Base-by-base conservation (phyloP, 64 coral and sea anemone species). In the Cladopsammia gracilis region DNA sequence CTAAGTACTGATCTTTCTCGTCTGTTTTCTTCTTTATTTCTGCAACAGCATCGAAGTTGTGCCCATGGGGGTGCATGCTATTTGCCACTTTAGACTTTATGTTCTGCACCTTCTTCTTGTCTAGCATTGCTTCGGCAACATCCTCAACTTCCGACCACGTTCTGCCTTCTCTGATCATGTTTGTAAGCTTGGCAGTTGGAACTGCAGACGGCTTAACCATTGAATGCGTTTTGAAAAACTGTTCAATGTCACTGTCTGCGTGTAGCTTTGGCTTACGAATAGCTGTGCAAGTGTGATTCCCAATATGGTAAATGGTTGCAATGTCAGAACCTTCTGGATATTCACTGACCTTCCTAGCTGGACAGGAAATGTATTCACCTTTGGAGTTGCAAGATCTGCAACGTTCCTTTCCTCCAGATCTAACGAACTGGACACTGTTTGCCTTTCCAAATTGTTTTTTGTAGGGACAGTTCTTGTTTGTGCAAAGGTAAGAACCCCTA, bases 341-440 rank as follows among this genome's bases (percentile, higher is more conserved):
- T 77, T 93, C 91, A 57, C 73, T 86, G n/a, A 93, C 77, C 62
- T 93, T 93, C 73, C 72, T 85, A 25, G 91, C 91, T 75, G 43
- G 43, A 54, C 91, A 93, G 15, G 60, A 18, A 19, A 93, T 60
- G 15, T 79, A 76, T 54, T 43, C 49, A 58, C 73, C 92, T 64
- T 82, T 78, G 10, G 22, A 10, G 51, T 76, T 78, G 62, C 92
- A 94, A 26, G 74, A 79, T 18, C 75, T 87, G 74, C 84, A 94
- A 61, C 9, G 72, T 45, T 61, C 45, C 18, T 90, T 90, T 61
- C 74, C 56, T 15, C 34, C 57, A 20, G 42, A 53, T 25, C 66
- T 90, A 64, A 77, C 76, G 45, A 78, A 90, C 75, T 90, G 88
- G 20, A 90, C 88, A n/a, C 18, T 66, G 59, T 90, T 90, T 19